Conservation (phyloP, 1,140 invertebrate species). For the Anastatus disparis region DNA sequence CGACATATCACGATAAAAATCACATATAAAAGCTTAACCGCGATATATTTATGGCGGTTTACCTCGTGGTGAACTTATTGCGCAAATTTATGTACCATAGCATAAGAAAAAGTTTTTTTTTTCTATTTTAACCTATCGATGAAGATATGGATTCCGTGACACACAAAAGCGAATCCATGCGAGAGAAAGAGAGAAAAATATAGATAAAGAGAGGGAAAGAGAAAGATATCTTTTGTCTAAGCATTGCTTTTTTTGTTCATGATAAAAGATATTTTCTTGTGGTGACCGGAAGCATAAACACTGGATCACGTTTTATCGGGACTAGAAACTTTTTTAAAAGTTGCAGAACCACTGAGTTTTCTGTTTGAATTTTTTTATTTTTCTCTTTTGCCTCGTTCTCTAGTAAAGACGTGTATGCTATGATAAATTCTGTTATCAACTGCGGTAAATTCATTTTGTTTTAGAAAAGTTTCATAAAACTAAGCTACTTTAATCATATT, state of each 20-base stretch:
- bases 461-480: neutral
- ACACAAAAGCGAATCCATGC: neutral
- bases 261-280: slow-evolving; percentile 12
- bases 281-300: slow-evolving; percentile 27
- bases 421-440: slow-evolving; percentile 18
- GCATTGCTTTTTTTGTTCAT: neutral
- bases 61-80: too few relatives aligned
- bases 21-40: too few relatives aligned
- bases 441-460: slow-evolving; percentile 5
- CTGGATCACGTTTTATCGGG: slow-evolving; percentile 15
- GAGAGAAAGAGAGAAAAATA: too few relatives aligned
- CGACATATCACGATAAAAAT: too few relatives aligned
- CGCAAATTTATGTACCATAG: too few relatives aligned
- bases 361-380: too few relatives aligned
- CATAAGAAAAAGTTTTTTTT: too few relatives aligned
- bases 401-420: too few relatives aligned
- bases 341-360: neutral
- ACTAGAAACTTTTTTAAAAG: slow-evolving; percentile 18
- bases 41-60: too few relatives aligned
- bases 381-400: neutral
- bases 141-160: slow-evolving; percentile 26
- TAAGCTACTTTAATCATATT: slow-evolving; percentile 7
- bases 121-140: slow-evolving; percentile 16
- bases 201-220: too few relatives aligned
- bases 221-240: too few relatives aligned